These are phyloP conservation scores for Limnephilus auricula DNA, from an alignment of 2,888 invertebrate species.

Conservation along the genomic window DNA sequence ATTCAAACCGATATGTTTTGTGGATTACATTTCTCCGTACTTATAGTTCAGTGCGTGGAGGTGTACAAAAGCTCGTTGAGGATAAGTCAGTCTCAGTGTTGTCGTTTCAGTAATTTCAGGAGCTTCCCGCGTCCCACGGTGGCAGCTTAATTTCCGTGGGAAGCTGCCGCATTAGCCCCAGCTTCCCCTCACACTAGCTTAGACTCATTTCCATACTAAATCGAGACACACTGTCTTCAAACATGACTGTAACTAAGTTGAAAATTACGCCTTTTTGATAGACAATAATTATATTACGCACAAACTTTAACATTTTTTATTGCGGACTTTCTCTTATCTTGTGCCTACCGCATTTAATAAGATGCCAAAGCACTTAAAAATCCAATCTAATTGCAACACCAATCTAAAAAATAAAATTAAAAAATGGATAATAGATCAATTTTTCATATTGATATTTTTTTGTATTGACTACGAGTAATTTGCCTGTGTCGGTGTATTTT, in stretches of 20 bases:
- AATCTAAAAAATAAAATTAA: no score
- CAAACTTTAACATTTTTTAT: no score
- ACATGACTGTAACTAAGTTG: not conserved
- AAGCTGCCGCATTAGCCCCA: not conserved
- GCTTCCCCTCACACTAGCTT: not conserved
- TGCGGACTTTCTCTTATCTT: no score
- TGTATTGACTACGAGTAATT: no score
- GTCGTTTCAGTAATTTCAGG: not conserved
- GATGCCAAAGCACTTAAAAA: no score
- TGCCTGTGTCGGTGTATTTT: no score
- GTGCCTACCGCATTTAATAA: no score
- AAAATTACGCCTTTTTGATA: not conserved
- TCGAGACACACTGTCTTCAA: not conserved
- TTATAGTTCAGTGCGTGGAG: not conserved
- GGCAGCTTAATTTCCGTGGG: not conserved
- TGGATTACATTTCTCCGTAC: not conserved
- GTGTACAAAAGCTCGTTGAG: not conserved
- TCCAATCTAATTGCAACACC: no score
- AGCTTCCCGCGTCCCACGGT: not conserved
- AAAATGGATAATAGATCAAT: no score
- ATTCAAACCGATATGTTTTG: not conserved
- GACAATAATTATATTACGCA: no score
- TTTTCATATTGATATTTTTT: no score
- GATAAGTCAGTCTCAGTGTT: not conserved
- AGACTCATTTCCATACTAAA: not conserved